Percentiles rank a stretch among this genome's conserved stretches.
Conservation (phyloP, 2,888 invertebrate species). For the Eristalis intricaria region DNA sequence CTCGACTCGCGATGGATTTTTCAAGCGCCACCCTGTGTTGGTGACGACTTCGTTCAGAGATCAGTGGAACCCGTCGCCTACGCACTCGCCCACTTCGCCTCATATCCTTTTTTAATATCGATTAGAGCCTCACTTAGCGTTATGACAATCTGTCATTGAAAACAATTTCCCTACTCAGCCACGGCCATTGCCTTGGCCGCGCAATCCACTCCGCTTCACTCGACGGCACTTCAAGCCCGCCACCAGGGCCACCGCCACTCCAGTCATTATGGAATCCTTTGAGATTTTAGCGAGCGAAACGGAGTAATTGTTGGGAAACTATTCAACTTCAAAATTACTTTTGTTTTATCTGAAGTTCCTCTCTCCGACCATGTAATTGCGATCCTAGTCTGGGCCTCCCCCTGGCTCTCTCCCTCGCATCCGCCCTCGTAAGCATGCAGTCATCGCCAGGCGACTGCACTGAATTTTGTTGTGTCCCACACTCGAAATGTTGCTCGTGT, state of each 20-base stretch:
- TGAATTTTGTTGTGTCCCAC: constrained; percentile 5
- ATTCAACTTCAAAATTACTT: constrained; percentile 42
- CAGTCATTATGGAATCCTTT: constrained; percentile 27
- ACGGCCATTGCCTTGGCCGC: not conserved
- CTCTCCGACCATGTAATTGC: not conserved
- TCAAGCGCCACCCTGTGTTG: not conserved
- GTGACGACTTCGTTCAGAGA: not conserved
- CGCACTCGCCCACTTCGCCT: not conserved
- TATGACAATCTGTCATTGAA: constrained; percentile 10
- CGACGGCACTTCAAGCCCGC: not conserved
- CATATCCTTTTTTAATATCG: not conserved
- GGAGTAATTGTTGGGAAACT: constrained; percentile 39
- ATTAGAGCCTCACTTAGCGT: not conserved
- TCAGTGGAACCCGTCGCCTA: not conserved
- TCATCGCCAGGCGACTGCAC: not conserved
- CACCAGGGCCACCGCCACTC: not conserved
- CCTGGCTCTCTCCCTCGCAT: not conserved
- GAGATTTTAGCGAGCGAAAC: constrained; percentile 12
- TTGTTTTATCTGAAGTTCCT: constrained; percentile 22
- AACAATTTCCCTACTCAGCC: not conserved
- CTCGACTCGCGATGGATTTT: not conserved
- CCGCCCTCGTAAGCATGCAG: not conserved
- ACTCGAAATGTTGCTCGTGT: not conserved
- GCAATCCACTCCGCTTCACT: not conserved
- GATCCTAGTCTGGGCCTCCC: not conserved